Percentiles rank a stretch among this genome's conserved stretches.
Evolutionary conservation across 1,140 invertebrate genomes (phyloP).

Genomic region (Aphelinus atriplicis): DNA sequence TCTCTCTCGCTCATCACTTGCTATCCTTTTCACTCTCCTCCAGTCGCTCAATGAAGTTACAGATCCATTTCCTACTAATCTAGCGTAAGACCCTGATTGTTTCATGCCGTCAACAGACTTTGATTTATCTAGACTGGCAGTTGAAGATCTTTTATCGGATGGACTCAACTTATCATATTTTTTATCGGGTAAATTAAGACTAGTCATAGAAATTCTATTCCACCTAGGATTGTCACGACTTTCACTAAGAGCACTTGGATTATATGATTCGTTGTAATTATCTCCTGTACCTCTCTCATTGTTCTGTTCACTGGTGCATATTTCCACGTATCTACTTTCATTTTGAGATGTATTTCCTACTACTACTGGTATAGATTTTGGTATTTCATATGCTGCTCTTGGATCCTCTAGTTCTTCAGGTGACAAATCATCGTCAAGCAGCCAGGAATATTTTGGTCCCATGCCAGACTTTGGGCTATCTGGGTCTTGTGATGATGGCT

Average conservation of each 20-base stretch:
- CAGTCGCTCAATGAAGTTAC: conserved; percentile 56
- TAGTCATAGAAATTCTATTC: conserved; percentile 55
- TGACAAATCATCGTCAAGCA: conserved; percentile 65
- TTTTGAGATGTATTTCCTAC: conserved; percentile 38
- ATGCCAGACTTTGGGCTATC: conserved; percentile 50
- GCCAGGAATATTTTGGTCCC: conserved; percentile 70
- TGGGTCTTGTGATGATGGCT: conserved; percentile 59
- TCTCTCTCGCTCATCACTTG: conserved; percentile 44
- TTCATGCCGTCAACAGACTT: conserved; percentile 48
- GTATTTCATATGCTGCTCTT: conserved; percentile 71
- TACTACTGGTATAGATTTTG: conserved; percentile 58
- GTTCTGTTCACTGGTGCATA: conserved; percentile 26
- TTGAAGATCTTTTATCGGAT: conserved; percentile 41
- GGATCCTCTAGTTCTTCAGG: conserved; percentile 59
- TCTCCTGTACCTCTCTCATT: conserved; percentile 35
- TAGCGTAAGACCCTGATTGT: conserved; percentile 31
- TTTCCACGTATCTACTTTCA: conserved; percentile 33
- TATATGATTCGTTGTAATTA: conserved; percentile 30
- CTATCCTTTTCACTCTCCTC: conserved; percentile 48
- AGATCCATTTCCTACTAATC: conserved; percentile 44
- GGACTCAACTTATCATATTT: conserved; percentile 38
- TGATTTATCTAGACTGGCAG: conserved; percentile 55
- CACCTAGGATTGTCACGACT: conserved; percentile 37
- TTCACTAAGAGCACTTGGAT: conserved; percentile 8
- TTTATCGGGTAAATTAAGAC: conserved; percentile 54